Evolutionary conservation across 2,888 invertebrate genomes (phyloP).

Genomic region (Drosophila leonis): DNA sequence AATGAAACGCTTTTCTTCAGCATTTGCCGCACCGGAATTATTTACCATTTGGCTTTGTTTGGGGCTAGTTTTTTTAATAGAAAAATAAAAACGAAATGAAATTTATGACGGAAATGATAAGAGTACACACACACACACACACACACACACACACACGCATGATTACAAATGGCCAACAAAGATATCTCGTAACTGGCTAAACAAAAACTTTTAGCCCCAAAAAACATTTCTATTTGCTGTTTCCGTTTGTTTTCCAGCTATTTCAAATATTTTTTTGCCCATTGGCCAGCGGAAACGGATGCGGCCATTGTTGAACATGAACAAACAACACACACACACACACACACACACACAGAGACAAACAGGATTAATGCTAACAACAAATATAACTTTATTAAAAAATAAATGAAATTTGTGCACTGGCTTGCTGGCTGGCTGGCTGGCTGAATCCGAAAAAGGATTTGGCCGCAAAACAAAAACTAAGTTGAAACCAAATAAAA

Average conservation of each 20-base stretch:
- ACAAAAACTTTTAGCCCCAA: slow-evolving; percentile 50
- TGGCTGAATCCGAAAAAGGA: slow-evolving; percentile 50
- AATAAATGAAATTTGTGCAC: slow-evolving; percentile 75
- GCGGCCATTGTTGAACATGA: slow-evolving; percentile 77
- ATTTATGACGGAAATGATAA: slow-evolving; percentile 86
- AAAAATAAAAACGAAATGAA: slow-evolving; percentile 83
- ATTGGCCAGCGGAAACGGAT: slow-evolving; percentile 74
- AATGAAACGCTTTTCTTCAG: slow-evolving; percentile 34
- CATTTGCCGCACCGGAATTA: slow-evolving; percentile 26
- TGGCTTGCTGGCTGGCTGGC: slow-evolving; percentile 4
- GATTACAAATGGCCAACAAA: slow-evolving; percentile 39
- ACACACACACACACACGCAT: slow-evolving; percentile 16
- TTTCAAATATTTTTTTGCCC: slow-evolving; percentile 63
- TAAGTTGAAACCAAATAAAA: slow-evolving; percentile 12
- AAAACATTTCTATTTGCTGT: slow-evolving; percentile 70
- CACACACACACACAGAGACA: slow-evolving; percentile 22
- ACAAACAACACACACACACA: slow-evolving; percentile 44
- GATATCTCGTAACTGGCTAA: slow-evolving; percentile 63
- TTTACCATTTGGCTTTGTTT: slow-evolving; percentile 40
- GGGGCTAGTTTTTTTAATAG: slow-evolving; percentile 82
- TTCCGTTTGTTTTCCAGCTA: slow-evolving; percentile 70
- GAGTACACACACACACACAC: slow-evolving; percentile 44
- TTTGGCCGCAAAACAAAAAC: slow-evolving; percentile 59
- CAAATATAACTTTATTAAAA: slow-evolving; percentile 82
- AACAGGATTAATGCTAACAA: slow-evolving; percentile 75